Conservation (phyloP, 2,888 invertebrate species). For the Tholera decimalis region DNA sequence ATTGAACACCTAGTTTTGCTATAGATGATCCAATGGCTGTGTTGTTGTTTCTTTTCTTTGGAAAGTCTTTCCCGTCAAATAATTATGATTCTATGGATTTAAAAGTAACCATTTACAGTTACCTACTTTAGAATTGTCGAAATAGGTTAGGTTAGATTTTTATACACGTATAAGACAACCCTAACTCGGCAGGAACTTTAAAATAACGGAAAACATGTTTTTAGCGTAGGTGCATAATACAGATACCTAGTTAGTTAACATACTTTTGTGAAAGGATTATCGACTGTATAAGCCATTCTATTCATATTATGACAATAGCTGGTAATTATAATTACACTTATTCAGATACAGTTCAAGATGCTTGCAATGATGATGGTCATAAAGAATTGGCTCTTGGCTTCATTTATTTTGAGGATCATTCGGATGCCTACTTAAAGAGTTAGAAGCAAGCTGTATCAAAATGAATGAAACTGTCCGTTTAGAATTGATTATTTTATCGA, state of each 20-base stretch:
- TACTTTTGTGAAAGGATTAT: slow-evolving; percentile 56
- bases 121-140: too few relatives aligned
- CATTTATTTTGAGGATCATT: slow-evolving; percentile 24
- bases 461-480: slow-evolving; percentile 13
- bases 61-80: too few relatives aligned
- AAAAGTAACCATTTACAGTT: too few relatives aligned
- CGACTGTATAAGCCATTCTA: slow-evolving; percentile 41
- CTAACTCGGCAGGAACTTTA: slow-evolving; percentile 27
- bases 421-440: neutral
- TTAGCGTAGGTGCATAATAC: slow-evolving; percentile 17
- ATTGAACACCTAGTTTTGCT: too few relatives aligned
- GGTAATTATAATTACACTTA: slow-evolving; percentile 62
- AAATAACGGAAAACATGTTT: slow-evolving; percentile 50
- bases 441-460: too few relatives aligned
- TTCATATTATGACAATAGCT: slow-evolving; percentile 58
- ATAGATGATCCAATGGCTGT: too few relatives aligned
- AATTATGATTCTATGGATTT: too few relatives aligned
- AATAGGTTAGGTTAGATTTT: too few relatives aligned
- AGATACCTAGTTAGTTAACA: slow-evolving; percentile 26
- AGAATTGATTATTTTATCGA: slow-evolving; percentile 49
- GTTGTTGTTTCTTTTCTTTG: too few relatives aligned
- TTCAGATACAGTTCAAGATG: slow-evolving; percentile 21
- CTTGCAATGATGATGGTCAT: slow-evolving; percentile 30
- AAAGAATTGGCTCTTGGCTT: neutral
- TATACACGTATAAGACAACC: slow-evolving; percentile 11